Percentiles rank a stretch among this genome's conserved stretches.
These are phyloP conservation scores for Nettapus auritus DNA, from an alignment of 2,113 vertebrate genomes.

Conservation along the genomic window DNA sequence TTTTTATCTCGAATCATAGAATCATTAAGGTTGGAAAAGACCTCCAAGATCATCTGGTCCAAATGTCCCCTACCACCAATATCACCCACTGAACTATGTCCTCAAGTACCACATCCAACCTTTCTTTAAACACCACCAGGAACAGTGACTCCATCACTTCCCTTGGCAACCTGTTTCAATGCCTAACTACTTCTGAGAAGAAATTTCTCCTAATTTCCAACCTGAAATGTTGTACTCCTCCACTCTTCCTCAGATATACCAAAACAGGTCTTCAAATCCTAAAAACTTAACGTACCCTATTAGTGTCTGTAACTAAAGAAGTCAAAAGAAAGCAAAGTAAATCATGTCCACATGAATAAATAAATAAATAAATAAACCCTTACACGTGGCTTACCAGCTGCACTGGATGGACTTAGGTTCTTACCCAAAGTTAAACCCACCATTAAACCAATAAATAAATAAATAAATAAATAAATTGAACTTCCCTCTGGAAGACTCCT, in stretches of 20 bases:
- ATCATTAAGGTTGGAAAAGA: too few species aligned
- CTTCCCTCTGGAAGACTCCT: neutral
- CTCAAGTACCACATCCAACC: too few species aligned
- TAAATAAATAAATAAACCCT: neutral
- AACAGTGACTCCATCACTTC: too few species aligned
- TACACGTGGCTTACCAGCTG: neutral
- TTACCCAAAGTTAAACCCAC: neutral
- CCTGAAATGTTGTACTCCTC: neutral
- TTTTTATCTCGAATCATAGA: neutral
- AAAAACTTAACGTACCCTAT: neutral
- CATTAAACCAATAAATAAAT: neutral
- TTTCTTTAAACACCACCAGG: too few species aligned
- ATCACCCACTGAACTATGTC: too few species aligned
- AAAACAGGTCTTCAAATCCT: neutral
- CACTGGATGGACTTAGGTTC: neutral
- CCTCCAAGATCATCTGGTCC: too few species aligned
- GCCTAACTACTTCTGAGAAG: too few species aligned
- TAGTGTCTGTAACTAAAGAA: neutral
- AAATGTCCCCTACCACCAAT: too few species aligned
- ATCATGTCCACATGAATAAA: neutral
- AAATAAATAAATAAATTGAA: neutral
- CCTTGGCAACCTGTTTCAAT: too few species aligned
- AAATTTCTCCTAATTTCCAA: too few species aligned
- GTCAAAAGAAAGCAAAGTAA: neutral
- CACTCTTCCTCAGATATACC: neutral